Percentiles rank a stretch among this genome's conserved stretches.
These are phyloP conservation scores for Brachionus plicatilis DNA, from an alignment of 1,140 invertebrate species.

Conservation along the genomic window DNA sequence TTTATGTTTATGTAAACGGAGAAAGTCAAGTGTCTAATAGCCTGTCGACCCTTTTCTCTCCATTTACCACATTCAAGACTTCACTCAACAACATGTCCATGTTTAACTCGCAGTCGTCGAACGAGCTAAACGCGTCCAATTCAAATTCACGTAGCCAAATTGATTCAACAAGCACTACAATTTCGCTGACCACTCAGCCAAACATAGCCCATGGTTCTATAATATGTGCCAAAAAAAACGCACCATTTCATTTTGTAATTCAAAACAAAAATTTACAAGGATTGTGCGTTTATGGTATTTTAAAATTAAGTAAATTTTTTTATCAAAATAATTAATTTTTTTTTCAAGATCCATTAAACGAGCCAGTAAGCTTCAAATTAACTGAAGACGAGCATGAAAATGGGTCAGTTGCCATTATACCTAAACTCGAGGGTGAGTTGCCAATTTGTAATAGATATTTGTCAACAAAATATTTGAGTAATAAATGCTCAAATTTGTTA, in stretches of 20 bases:
- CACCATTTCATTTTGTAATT: constrained; percentile 14
- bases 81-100: background rate
- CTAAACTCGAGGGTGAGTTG: constrained; percentile 4
- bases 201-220: background rate
- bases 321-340: background rate
- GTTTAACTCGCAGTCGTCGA: background rate
- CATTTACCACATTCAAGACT: constrained; percentile 10
- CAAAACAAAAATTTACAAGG: constrained; percentile 15
- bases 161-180: background rate
- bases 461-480: background rate
- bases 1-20: background rate
- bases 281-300: constrained; percentile 17
- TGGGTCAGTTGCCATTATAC: constrained; percentile 6
- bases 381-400: constrained; percentile 28
- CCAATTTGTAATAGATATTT: background rate
- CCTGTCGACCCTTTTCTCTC: background rate
- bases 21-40: background rate
- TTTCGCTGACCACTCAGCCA: background rate
- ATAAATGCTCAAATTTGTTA: background rate
- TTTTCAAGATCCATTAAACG: background rate
- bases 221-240: background rate
- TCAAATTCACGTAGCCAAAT: background rate
- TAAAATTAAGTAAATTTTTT: background rate
- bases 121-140: background rate
- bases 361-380: constrained; percentile 18